Conservation (phyloP, 2,888 invertebrate genomes). For the Acanthopleura granulata region DNA sequence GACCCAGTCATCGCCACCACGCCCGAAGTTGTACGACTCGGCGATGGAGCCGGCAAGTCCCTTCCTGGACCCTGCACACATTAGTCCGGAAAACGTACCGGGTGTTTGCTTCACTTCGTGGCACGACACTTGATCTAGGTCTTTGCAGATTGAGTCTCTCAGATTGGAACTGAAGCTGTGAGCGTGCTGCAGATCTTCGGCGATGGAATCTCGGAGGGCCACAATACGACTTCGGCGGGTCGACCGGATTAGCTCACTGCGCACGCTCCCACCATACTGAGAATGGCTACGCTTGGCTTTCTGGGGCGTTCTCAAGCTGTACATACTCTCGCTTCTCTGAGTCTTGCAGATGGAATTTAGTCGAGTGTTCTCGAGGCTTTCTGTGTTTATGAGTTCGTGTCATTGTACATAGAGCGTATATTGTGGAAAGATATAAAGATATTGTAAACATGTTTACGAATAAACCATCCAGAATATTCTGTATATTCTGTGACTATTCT, state of each 20-base stretch:
- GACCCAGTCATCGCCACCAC: conserved; percentile 36
- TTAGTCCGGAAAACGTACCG: not conserved
- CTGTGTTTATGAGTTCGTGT: too few relatives aligned
- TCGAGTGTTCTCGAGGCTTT: too few relatives aligned
- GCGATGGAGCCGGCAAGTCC: conserved; percentile 56
- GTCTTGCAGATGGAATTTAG: too few relatives aligned
- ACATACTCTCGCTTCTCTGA: conserved; percentile 10
- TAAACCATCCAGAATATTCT: too few relatives aligned
- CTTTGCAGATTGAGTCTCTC: conserved; percentile 35
- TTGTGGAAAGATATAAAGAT: too few relatives aligned
- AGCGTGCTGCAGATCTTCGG: conserved; percentile 39
- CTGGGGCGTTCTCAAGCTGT: not conserved
- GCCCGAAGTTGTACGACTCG: conserved; percentile 51
- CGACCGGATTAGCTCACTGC: not conserved
- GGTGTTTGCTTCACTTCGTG: not conserved
- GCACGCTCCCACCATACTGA: not conserved
- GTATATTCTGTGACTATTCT: too few relatives aligned
- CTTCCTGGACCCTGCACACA: conserved; percentile 26
- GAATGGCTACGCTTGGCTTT: not conserved
- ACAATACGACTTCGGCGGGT: not conserved
- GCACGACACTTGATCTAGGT: conserved; percentile 27
- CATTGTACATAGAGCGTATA: too few relatives aligned
- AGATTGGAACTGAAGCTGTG: conserved; percentile 38
- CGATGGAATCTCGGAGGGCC: conserved; percentile 32
- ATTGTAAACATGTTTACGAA: too few relatives aligned